These are phyloP conservation scores for Euwallacea similis DNA, from an alignment of 1,140 invertebrate species.

Conservation along the genomic window DNA sequence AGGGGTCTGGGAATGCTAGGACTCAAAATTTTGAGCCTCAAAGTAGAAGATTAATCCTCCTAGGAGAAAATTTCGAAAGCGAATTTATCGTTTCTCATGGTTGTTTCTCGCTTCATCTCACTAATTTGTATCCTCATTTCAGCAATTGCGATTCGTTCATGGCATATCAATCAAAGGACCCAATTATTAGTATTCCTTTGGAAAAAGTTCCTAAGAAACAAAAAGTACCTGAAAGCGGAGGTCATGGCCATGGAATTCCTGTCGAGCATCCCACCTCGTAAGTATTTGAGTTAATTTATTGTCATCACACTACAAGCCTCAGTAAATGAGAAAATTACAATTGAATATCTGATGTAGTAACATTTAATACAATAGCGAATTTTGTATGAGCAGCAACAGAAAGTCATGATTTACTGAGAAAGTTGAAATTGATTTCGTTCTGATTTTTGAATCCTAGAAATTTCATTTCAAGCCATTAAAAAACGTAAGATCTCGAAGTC, in stretches of 20 bases:
- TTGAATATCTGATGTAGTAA: too few species aligned
- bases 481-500: too few species aligned
- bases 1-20: not conserved
- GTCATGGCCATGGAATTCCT: conserved; percentile 50
- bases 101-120: not conserved
- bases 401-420: too few species aligned
- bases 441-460: too few species aligned
- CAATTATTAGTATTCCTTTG: conserved; percentile 51
- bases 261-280: conserved; percentile 60
- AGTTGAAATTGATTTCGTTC: too few species aligned
- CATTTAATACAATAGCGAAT: too few species aligned
- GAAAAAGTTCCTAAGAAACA: conserved; percentile 44
- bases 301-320: not conserved
- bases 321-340: too few species aligned
- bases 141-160: conserved; percentile 43
- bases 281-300: conserved; percentile 42
- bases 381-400: too few species aligned
- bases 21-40: not conserved
- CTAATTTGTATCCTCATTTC: conserved; percentile 23
- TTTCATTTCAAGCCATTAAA: too few species aligned
- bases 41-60: not conserved
- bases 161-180: conserved; percentile 59
- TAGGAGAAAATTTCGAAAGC: not conserved
- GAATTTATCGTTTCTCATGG: not conserved
- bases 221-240: conserved; percentile 47